Evolutionary conservation across 2,797 vertebrate species (phyloP), one percentile per base, ranked within the genome.

Genomic region (Octomys mimax): DNA sequence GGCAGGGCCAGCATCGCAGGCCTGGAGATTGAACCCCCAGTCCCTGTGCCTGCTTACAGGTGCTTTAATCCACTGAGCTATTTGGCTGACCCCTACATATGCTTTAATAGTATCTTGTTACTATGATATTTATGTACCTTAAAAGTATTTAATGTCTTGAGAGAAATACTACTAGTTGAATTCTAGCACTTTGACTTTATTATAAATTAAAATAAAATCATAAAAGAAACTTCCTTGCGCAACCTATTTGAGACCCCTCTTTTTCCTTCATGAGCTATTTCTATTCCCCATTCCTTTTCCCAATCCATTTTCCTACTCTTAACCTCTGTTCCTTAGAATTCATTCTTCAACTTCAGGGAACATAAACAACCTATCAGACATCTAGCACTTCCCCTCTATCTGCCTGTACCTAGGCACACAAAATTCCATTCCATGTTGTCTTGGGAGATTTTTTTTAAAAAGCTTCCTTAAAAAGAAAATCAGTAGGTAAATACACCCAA

Each of bases 81-180:
- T 49, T 49, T 49, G 49, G 49, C 49, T 5, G 6, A 11, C 49
- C 11, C 49, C 49, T 49, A 42, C 42, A 42, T 42, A 49, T 49
- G 49, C 11, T 80, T 75, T 42, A 46, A 13, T 66, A 84, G 28
- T 54, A 13, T 70, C 92, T 84, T 85, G 36, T 92, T 95, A 95
- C 3, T 80, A 24, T 66, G 16, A 89, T 5, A 94, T 81, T 68
- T 89, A 81, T 36, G 2, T 71, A 94, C 52, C 14, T 82, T 46
- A 87, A 18, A 87, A 92, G 39, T 62, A 88, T 42, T 88, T 78
- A 82, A 88, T 61, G 64, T 94, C 42, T 95, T 77, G 87, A 95
- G 85, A 70, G 42, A 22, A 14, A 71, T 1, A 19, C 21, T 75
- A 93, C 31, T 4, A 94, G 61, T 81, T 92, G 31, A 90, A 85